Conservation (phyloP, 2,113 vertebrate species). For the Myotis lucifugus region DNA sequence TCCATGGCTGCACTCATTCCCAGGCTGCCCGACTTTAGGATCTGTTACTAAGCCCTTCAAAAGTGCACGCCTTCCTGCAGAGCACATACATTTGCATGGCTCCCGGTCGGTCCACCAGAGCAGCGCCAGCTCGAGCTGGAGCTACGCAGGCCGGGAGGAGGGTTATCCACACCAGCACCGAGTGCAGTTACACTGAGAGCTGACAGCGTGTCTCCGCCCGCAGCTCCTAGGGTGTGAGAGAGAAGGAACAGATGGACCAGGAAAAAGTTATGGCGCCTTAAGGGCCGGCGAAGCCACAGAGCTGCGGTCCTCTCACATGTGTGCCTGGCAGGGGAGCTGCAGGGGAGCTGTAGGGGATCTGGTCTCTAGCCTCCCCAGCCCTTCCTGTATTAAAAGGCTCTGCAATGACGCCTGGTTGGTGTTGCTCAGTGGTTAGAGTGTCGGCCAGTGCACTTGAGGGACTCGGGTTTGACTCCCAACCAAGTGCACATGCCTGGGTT, state of each 20-base stretch:
- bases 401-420: no score
- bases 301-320: no score
- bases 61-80: not conserved
- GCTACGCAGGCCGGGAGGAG: not conserved
- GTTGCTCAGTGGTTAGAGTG: no score
- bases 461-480: no score
- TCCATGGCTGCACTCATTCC: rapidly evolving
- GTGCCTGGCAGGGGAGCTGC: not conserved
- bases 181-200: constrained; percentile 45
- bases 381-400: not conserved
- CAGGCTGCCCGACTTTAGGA: not conserved
- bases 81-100: not conserved
- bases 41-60: not conserved
- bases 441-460: no score
- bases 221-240: not conserved
- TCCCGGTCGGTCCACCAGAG: not conserved
- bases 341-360: no score
- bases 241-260: not conserved
- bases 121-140: not conserved
- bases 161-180: not conserved
- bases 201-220: not conserved
- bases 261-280: not conserved
- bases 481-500: no score
- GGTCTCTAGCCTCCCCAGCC: not conserved
- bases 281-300: not conserved